Conservation (phyloP, 1,140 invertebrate species). For the Tachypleus tridentatus region DNA sequence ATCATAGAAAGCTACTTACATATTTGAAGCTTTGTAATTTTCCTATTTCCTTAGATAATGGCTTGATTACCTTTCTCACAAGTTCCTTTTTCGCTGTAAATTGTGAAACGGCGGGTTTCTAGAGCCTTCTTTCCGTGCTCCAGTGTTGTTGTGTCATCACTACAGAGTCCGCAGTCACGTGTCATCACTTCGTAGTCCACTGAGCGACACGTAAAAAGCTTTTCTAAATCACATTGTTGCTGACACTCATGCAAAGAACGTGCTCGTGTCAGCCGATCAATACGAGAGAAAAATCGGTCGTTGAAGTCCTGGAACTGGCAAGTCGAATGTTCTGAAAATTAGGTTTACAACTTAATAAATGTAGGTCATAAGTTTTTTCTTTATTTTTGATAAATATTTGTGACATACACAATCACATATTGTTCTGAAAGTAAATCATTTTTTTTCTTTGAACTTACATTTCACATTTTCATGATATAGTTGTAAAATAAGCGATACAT, state of each 20-base stretch:
- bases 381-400: no score
- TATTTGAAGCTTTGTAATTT: no score
- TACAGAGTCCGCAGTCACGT: conserved; percentile 38
- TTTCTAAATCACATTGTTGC: conserved; percentile 36
- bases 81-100: conserved; percentile 38
- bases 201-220: conserved; percentile 36
- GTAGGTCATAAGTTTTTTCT: no score
- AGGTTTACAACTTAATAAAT: no score
- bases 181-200: conserved; percentile 30
- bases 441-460: no score
- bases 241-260: conserved; percentile 33
- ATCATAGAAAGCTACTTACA: no score
- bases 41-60: no score
- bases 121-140: conserved; percentile 16
- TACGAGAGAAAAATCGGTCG: conserved; percentile 35
- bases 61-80: conserved; percentile 37
- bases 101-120: conserved; percentile 28
- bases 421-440: no score
- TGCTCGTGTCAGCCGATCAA: conserved; percentile 30
- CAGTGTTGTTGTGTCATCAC: conserved; percentile 36
- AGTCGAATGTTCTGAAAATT: conserved; percentile 34
- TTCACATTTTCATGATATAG: no score
- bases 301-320: conserved; percentile 38
- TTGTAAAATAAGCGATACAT: background rate
- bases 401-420: no score